A percentile compares a stretch with the other conserved stretches of the same genome.
These are phyloP conservation scores for Etheostoma cragini DNA, from an alignment of 2,113 vertebrate genomes.

Conservation along the genomic window DNA sequence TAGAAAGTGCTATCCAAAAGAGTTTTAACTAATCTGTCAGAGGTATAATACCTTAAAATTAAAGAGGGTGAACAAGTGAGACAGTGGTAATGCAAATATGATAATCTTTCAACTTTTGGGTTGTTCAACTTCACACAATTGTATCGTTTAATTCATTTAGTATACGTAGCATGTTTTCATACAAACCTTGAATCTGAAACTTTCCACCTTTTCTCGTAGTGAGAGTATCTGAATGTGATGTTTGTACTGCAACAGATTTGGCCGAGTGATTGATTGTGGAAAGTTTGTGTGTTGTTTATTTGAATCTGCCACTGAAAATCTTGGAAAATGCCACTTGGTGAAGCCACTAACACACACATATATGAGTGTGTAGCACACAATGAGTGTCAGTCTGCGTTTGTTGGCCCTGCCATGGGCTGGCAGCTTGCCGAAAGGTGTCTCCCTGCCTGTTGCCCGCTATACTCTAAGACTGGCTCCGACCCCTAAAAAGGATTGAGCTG, in stretches of 20 bases:
- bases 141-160: background rate
- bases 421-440: constrained; percentile 17
- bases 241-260: background rate
- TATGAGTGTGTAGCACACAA: constrained; percentile 4
- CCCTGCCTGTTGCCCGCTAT: constrained; percentile 8
- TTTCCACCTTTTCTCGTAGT: no score
- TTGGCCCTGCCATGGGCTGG: constrained; percentile 7
- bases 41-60: background rate
- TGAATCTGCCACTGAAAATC: constrained; percentile 10
- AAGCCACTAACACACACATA: no score
- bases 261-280: constrained; percentile 23
- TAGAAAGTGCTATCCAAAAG: background rate
- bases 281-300: constrained; percentile 1
- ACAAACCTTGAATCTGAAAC: constrained; percentile 3
- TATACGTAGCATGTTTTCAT: background rate
- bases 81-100: background rate
- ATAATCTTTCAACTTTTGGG: background rate
- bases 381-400: constrained; percentile 28
- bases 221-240: constrained; percentile 2
- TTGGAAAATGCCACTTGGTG: constrained; percentile 6
- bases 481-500: constrained; percentile 20
- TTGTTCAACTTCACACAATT: background rate
- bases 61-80: background rate
- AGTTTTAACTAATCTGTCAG: background rate
- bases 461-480: background rate